Evolutionary conservation across 2,888 invertebrate species (phyloP).

Genomic region (Cactoblastis cactorum): DNA sequence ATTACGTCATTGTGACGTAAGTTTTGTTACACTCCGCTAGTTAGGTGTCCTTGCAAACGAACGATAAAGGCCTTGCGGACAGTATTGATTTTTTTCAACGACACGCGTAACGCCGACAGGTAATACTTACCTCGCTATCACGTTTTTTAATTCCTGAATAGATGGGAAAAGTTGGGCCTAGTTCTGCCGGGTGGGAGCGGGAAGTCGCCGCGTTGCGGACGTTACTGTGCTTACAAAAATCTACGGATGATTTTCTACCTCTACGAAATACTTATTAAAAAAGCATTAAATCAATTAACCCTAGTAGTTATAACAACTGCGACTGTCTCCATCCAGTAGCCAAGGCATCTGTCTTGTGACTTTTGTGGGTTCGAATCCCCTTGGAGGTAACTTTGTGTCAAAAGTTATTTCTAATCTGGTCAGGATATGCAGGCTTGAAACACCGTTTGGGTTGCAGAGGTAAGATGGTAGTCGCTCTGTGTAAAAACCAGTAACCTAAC

Average conservation of each 20-base stretch:
- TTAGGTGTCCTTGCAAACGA: slow-evolving; percentile 24
- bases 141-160: slow-evolving; percentile 3
- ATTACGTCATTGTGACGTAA: slow-evolving; percentile 28
- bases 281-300: too few relatives aligned
- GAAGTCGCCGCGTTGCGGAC: background rate
- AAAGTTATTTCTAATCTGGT: too few relatives aligned
- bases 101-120: slow-evolving; percentile 44
- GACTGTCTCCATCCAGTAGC: too few relatives aligned
- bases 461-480: too few relatives aligned
- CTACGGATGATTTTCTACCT: background rate
- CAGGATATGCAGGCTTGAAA: too few relatives aligned
- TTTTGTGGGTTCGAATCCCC: too few relatives aligned
- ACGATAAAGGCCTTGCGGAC: slow-evolving; percentile 42
- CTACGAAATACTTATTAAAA: too few relatives aligned
- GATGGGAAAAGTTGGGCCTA: background rate
- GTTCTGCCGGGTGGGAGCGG: background rate
- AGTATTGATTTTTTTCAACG: slow-evolving; percentile 60
- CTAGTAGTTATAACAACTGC: too few relatives aligned
- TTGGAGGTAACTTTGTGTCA: too few relatives aligned
- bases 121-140: slow-evolving; percentile 28
- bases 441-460: too few relatives aligned
- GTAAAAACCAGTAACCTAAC: too few relatives aligned
- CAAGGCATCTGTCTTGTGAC: too few relatives aligned
- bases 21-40: slow-evolving; percentile 38
- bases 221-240: background rate